These are phyloP conservation scores for Symphodus melops DNA, from an alignment of 2,113 vertebrate species.

Conservation along the genomic window DNA sequence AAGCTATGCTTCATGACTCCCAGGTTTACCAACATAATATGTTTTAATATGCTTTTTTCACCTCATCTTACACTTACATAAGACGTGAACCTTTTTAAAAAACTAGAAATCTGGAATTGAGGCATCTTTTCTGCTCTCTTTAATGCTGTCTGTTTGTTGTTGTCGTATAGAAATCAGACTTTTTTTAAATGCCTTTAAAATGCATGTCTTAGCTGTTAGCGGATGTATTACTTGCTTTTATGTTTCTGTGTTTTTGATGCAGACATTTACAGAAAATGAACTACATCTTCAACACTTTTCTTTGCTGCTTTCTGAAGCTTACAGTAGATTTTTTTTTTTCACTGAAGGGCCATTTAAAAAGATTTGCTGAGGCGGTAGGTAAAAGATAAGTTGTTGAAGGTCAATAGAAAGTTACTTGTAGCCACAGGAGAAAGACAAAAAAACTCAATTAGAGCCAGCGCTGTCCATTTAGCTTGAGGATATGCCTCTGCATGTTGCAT, in stretches of 20 bases:
- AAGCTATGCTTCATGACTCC: too few species aligned
- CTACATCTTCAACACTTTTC: not conserved
- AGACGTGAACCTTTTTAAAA: too few species aligned
- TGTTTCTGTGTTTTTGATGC: conserved; percentile 2
- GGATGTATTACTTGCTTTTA: not conserved
- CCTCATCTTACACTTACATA: too few species aligned
- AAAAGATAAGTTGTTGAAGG: conserved; percentile 22
- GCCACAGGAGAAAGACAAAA: conserved; percentile 33
- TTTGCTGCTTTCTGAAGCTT: not conserved
- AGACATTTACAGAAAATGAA: conserved; percentile 7
- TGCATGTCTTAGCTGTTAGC: not conserved
- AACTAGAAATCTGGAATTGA: too few species aligned
- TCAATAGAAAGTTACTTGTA: conserved; percentile 40
- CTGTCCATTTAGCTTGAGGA: conserved; percentile 36
- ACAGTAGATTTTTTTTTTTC: conserved; percentile 5
- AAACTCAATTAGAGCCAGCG: conserved; percentile 32
- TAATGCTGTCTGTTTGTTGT: too few species aligned
- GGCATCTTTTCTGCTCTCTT: too few species aligned
- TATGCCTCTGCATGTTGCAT: conserved; percentile 24
- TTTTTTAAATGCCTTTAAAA: not conserved
- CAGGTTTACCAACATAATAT: too few species aligned
- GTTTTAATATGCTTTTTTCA: too few species aligned
- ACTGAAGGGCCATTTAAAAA: conserved; percentile 20
- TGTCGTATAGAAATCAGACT: not conserved
- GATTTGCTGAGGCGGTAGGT: conserved; percentile 1